Base-by-base conservation (phyloP, 35 echinoderm and acorn worm species). In the Amphiura filiformis region DNA sequence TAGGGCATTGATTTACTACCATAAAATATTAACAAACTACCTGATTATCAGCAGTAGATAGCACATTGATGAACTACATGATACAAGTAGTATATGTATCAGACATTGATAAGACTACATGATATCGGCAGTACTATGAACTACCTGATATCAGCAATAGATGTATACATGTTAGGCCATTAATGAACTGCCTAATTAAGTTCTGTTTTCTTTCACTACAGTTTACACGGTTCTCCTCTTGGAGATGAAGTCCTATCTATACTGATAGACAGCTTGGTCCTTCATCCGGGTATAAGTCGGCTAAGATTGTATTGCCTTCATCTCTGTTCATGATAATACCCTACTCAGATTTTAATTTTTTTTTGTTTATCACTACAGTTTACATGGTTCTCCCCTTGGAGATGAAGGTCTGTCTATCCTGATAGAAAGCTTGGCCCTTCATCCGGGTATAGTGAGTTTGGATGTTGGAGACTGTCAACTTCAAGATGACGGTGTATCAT, bases 401-500 rank as follows among this genome's bases (percentile, higher is more conserved):
- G 88, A 90, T 77, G 64, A 90, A 38, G 88, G 88, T 2, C 40
- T 90, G 11, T 56, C 80, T 18, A 22, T 84, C 15, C 42, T 90
- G 22, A 83, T 84, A 17, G 81, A 84, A 11, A 76, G 57, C 0
- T 35, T 90, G 33, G 56, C 79, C 20, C 17, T 83, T n/a, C 88
- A 90, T 84, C 88, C 88, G 14, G 80, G 57, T 20, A 76, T 90
- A 30, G 57, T 57, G 34, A 76, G 56, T 36, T 52, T 90, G 33
- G 88, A 90, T 76, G 56, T 90, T 41, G 88, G 88, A 0, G 88
- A 90, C 65, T 90, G 88, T 78, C 70, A 76, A 57, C 88, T 90
- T 75, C 79, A 80, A 1, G 88, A 90, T 37, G 32, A 76, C 39
- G 88, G 80, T 14, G 81, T 90, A 28, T 80, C 61, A 28, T 18